Conservation (phyloP, 2,888 invertebrate genomes). For the Cantharis nigra region DNA sequence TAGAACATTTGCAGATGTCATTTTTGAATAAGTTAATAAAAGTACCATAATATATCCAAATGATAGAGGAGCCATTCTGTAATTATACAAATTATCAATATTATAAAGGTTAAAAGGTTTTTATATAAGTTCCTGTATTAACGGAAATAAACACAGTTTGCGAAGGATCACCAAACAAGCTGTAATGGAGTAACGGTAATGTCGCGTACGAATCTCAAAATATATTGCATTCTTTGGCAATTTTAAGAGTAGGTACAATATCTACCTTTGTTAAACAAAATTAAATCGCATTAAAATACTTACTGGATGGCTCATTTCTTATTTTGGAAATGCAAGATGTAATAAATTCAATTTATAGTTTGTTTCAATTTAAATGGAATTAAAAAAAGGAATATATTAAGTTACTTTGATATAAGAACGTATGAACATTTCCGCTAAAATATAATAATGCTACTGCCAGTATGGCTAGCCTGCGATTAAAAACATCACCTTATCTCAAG, state of each 20-base stretch:
- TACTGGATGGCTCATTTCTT: background rate
- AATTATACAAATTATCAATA: background rate
- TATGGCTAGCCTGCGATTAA: no score
- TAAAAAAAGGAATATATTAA: no score
- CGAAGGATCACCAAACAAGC: background rate
- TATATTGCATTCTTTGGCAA: background rate
- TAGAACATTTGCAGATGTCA: background rate
- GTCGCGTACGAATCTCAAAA: background rate
- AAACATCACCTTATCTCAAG: no score
- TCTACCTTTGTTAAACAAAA: background rate
- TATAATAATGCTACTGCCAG: no score
- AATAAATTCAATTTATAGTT: background rate
- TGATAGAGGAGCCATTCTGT: background rate
- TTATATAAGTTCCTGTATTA: no score
- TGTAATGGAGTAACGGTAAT: background rate
- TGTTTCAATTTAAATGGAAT: no score
- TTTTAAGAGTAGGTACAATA: background rate
- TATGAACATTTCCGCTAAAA: no score
- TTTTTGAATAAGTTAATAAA: background rate
- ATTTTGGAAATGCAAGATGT: background rate
- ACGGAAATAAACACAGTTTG: no score
- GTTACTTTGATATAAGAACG: no score
- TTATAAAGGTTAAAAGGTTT: no score
- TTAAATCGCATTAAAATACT: background rate
- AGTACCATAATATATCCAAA: background rate